Conservation (phyloP, 1,140 invertebrate species). For the Bombus superbus region DNA sequence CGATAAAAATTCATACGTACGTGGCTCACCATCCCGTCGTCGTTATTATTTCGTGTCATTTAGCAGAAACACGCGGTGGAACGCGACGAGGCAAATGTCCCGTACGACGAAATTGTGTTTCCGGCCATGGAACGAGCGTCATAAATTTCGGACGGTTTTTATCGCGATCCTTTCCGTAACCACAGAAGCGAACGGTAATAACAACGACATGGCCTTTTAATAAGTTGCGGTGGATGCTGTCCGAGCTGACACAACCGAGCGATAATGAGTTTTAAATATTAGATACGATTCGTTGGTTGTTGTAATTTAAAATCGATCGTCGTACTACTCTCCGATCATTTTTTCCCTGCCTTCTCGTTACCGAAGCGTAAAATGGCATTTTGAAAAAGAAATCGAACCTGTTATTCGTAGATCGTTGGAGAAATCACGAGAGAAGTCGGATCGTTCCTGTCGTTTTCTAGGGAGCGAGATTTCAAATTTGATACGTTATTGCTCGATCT, state of each 20-base stretch:
- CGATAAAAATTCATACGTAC: conserved; percentile 52
- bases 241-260: not conserved
- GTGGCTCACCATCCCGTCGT: conserved; percentile 26
- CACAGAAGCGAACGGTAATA: not conserved
- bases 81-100: conserved; percentile 33
- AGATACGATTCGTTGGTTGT: not conserved
- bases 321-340: not conserved
- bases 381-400: too few species aligned
- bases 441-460: not conserved
- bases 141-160: conserved; percentile 32
- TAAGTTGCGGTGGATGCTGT: not conserved
- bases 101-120: conserved; percentile 24
- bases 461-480: not conserved
- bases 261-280: not conserved
- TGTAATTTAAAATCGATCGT: not conserved
- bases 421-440: not conserved
- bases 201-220: conserved; percentile 6
- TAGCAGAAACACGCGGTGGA: conserved; percentile 30
- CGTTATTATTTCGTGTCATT: conserved; percentile 52
- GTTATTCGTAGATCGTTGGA: not conserved
- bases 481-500: not conserved
- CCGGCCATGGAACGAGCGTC: conserved; percentile 1
- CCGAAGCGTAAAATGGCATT: too few species aligned
- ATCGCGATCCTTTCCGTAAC: conserved; percentile 6
- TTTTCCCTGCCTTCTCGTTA: too few species aligned